A percentile compares a stretch with the other conserved stretches of the same genome.
Conservation (phyloP, 2,113 vertebrate species). For the Sprattus sprattus region DNA sequence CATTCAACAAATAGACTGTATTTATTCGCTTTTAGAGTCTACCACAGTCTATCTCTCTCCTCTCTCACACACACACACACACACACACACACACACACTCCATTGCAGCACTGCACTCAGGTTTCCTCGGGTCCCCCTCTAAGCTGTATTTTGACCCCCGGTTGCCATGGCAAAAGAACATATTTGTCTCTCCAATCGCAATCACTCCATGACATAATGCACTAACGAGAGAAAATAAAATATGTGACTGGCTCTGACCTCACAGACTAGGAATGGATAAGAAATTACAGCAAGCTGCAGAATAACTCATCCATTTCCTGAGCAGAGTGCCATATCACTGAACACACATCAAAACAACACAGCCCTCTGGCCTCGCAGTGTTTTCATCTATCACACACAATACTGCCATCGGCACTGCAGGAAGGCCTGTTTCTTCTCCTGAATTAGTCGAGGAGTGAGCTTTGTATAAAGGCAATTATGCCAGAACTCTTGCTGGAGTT, state of each 20-base stretch:
- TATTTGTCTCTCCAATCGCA: constrained; percentile 56
- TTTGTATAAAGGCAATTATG: constrained; percentile 14
- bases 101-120: constrained; percentile 19
- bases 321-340: constrained; percentile 18
- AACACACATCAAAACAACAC: constrained; percentile 33
- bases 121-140: constrained; percentile 38
- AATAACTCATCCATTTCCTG: constrained; percentile 18
- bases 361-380: not conserved
- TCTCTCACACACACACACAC: constrained; percentile 19
- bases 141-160: constrained; percentile 51
- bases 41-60: not conserved
- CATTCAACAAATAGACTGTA: not conserved
- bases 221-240: constrained; percentile 44
- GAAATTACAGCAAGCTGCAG: constrained; percentile 46
- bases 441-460: constrained; percentile 4
- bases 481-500: not conserved
- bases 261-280: constrained; percentile 53
- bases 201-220: constrained; percentile 60
- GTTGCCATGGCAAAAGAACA: constrained; percentile 63
- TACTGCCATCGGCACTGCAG: constrained; percentile 17
- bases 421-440: not conserved
- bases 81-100: constrained; percentile 32
- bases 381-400: constrained; percentile 9
- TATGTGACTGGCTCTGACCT: constrained; percentile 52
- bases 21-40: not conserved